Evolutionary conservation across 2,888 invertebrate species (phyloP).

Genomic region (Ophioninae sp.): DNA sequence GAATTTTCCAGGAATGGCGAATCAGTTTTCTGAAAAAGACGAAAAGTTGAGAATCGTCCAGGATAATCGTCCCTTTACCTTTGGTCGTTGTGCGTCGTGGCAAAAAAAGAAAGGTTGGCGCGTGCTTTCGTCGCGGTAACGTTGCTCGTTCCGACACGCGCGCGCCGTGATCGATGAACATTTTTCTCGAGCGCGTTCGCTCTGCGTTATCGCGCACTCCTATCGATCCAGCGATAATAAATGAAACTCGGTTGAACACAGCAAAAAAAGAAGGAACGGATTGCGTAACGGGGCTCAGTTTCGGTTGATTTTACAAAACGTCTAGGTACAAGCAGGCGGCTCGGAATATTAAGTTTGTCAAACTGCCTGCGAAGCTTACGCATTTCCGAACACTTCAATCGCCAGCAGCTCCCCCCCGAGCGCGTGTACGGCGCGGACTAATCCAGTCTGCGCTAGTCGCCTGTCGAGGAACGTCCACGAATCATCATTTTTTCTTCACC

Average conservation of each 20-base stretch:
- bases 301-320: neutral
- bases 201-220: slow-evolving; percentile 6
- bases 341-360: slow-evolving; percentile 26
- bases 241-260: neutral
- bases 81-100: neutral
- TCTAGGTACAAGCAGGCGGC: neutral
- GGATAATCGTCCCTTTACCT: neutral
- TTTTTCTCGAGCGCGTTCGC: slow-evolving; percentile 1
- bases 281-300: neutral
- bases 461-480: neutral
- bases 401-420: slow-evolving; percentile 20
- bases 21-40: slow-evolving; percentile 14
- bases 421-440: neutral
- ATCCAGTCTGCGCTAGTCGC: slow-evolving; percentile 5
- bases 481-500: neutral
- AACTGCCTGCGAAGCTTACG: slow-evolving; percentile 18
- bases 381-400: slow-evolving; percentile 26
- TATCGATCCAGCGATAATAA: slow-evolving; percentile 36
- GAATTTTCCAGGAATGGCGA: neutral
- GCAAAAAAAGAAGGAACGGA: neutral
- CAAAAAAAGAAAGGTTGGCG: neutral
- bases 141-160: neutral
- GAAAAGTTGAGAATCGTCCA: neutral
- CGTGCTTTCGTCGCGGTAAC: neutral
- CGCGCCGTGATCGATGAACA: slow-evolving; percentile 19